phyloP scores from a whole-genome alignment of 2,113 vertebrate genomes.

The Epinephelus lanceolatus region DNA sequence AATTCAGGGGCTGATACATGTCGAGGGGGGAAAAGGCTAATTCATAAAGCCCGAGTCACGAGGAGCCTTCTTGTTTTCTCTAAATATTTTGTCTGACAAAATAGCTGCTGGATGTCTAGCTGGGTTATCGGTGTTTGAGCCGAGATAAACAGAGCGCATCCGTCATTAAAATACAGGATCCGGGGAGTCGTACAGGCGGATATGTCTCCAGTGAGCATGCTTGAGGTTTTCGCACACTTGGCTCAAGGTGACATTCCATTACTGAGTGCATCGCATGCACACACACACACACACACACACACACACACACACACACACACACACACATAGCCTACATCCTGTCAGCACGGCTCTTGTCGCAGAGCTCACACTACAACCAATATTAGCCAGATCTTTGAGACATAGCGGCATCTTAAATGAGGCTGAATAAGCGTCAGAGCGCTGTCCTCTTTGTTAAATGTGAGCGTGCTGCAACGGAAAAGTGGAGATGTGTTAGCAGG shows the following conservation, averaged over 20 bases:
- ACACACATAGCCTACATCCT: slow-evolving; percentile 40
- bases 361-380: slow-evolving; percentile 19
- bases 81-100: slow-evolving; percentile 37
- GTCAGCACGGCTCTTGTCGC: slow-evolving; percentile 44
- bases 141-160: slow-evolving; percentile 35
- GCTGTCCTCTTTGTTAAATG: slow-evolving; percentile 53
- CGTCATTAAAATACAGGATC: slow-evolving; percentile 60
- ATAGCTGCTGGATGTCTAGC: slow-evolving; percentile 34
- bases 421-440: neutral
- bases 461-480: slow-evolving; percentile 40
- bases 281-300: neutral
- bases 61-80: slow-evolving; percentile 9
- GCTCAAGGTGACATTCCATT: slow-evolving; percentile 87
- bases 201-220: slow-evolving; percentile 77
- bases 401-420: slow-evolving; percentile 37
- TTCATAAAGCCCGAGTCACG: slow-evolving; percentile 1
- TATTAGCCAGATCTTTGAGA: slow-evolving; percentile 9
- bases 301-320: slow-evolving; percentile 15
- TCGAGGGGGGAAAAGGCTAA: slow-evolving; percentile 6
- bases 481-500: slow-evolving; percentile 72
- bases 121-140: slow-evolving; percentile 26
- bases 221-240: slow-evolving; percentile 80
- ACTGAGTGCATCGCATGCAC: slow-evolving; percentile 64
- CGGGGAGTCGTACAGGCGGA: slow-evolving; percentile 56
- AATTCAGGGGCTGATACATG: slow-evolving; percentile 11